A percentile compares a stretch with the other conserved stretches of the same genome.
These are phyloP conservation scores for Etheostoma cragini DNA, from an alignment of 2,113 vertebrate species.

Conservation along the genomic window DNA sequence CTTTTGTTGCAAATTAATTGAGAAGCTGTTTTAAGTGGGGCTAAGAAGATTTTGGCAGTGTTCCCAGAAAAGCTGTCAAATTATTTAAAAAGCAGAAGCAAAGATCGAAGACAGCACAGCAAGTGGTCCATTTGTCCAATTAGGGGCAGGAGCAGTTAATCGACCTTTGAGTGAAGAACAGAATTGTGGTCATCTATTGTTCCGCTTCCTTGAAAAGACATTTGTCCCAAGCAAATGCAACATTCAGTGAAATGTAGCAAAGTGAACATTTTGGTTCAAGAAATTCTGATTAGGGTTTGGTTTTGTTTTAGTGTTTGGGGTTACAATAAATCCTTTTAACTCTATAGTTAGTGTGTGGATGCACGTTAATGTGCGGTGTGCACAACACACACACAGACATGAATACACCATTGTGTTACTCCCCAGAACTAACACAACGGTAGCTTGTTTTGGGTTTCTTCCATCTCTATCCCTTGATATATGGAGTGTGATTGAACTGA, in stretches of 20 bases:
- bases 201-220: background rate
- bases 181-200: background rate
- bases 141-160: background rate
- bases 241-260: background rate
- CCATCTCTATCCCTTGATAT: conserved; percentile 15
- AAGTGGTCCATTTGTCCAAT: conserved; percentile 32
- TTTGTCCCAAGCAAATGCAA: background rate
- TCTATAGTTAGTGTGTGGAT: background rate
- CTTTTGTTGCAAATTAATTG: conserved; percentile 9
- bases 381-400: background rate
- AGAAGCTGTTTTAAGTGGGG: background rate
- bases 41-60: conserved; percentile 12
- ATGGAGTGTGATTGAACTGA: conserved; percentile 29
- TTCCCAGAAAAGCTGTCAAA: conserved; percentile 41
- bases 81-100: conserved; percentile 22
- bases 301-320: no score
- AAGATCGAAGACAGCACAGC: conserved; percentile 27
- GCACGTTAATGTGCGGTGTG: background rate
- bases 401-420: conserved; percentile 1
- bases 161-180: background rate
- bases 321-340: background rate
- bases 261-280: background rate
- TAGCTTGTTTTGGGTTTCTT: conserved; percentile 8
- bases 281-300: background rate
- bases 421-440: background rate